Percentiles rank a stretch among this genome's conserved stretches.
These are phyloP conservation scores for Eupithecia pulchellata DNA, from an alignment of 2,888 invertebrate genomes.

Conservation along the genomic window DNA sequence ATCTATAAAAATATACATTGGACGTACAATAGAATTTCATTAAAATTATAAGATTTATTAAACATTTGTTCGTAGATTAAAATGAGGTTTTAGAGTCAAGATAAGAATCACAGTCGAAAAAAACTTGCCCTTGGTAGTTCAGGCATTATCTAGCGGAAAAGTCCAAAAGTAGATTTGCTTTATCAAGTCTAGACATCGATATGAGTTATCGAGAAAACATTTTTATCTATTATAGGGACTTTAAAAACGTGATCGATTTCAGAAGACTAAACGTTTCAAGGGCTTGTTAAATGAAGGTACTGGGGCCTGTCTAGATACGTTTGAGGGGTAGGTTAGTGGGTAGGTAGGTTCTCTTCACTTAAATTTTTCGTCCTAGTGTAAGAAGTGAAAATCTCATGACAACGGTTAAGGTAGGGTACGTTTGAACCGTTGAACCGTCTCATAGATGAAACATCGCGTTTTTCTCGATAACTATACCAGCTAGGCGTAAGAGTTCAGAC, in stretches of 20 bases:
- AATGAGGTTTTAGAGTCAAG: background rate
- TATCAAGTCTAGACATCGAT: constrained; percentile 41
- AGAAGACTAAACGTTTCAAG: background rate
- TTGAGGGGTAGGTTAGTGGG: background rate
- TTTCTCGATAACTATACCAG: too few relatives aligned
- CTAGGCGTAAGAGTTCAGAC: too few relatives aligned
- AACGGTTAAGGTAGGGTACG: background rate
- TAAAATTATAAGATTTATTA: too few relatives aligned
- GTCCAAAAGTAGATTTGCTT: constrained; percentile 15
- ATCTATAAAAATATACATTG: too few relatives aligned
- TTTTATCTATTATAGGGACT: constrained; percentile 10
- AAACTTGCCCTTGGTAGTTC: background rate
- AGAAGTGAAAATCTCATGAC: background rate
- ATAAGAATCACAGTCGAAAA: background rate
- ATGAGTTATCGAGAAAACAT: constrained; percentile 3
- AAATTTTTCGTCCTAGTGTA: too few relatives aligned
- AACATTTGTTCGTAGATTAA: background rate
- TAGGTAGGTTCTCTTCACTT: too few relatives aligned
- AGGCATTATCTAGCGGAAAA: constrained; percentile 10
- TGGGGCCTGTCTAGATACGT: background rate
- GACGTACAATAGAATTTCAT: too few relatives aligned
- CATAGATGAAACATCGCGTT: too few relatives aligned
- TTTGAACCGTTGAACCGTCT: background rate
- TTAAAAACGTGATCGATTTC: background rate
- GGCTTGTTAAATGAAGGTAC: background rate